Conservation (phyloP, 1,140 invertebrate genomes). For the Pentalonia nigronervosa region DNA sequence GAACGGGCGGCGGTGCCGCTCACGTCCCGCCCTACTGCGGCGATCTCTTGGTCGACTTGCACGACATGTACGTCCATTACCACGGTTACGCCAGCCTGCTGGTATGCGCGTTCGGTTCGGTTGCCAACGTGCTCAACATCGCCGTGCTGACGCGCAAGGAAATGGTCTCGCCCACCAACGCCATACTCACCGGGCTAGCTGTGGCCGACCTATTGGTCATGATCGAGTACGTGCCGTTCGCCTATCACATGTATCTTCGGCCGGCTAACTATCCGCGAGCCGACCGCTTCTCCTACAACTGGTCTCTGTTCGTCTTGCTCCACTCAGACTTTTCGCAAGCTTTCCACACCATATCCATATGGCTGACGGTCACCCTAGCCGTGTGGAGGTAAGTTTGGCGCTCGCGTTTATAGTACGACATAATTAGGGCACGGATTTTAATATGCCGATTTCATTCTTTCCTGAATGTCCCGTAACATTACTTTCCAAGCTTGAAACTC, state of each 20-base stretch:
- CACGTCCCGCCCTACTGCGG: constrained; percentile 64
- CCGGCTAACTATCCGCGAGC: constrained; percentile 65
- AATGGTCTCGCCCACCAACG: constrained; percentile 91
- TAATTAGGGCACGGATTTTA: background rate
- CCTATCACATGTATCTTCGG: constrained; percentile 79
- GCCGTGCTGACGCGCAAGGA: constrained; percentile 89
- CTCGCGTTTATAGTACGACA: background rate
- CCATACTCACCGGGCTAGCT: constrained; percentile 87
- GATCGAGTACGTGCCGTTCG: constrained; percentile 91
- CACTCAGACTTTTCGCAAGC: constrained; percentile 85
- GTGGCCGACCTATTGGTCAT: constrained; percentile 91
- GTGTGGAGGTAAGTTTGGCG: constrained; percentile 74
- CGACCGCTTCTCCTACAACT: constrained; percentile 74
- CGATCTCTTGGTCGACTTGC: constrained; percentile 64
- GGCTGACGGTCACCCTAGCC: constrained; percentile 88
- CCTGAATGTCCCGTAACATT: background rate
- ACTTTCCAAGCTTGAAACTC: background rate
- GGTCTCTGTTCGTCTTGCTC: constrained; percentile 82
- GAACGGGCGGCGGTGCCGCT: background rate
- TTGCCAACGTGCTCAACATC: constrained; percentile 93
- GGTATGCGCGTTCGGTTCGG: constrained; percentile 90
- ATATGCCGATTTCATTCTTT: background rate
- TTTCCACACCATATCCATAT: constrained; percentile 91
- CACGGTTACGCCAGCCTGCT: constrained; percentile 79
- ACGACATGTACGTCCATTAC: constrained; percentile 65